Evolutionary conservation across 2,888 invertebrate genomes (phyloP).

Genomic region (Aethes cnicana): DNA sequence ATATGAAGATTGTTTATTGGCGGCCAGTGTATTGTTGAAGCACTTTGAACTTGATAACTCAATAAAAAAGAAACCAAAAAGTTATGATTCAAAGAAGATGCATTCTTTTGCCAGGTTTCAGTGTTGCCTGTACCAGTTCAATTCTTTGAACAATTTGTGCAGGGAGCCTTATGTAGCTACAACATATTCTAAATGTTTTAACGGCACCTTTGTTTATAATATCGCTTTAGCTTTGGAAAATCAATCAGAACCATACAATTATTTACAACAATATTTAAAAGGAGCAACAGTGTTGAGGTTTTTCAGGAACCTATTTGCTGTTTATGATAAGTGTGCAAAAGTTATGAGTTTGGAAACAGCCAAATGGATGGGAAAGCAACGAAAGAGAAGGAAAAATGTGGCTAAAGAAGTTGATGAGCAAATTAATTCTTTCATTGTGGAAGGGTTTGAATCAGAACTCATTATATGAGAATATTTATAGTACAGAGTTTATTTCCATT

Average conservation of each 20-base stretch:
- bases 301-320: constrained; percentile 59
- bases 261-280: constrained; percentile 76
- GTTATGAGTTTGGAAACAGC: constrained; percentile 53
- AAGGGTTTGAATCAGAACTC: constrained; percentile 73
- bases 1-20: constrained; percentile 81
- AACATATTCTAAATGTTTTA: constrained; percentile 84
- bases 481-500: no score
- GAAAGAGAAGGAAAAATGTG: constrained; percentile 49
- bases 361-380: constrained; percentile 46
- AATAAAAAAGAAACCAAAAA: constrained; percentile 76
- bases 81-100: constrained; percentile 80
- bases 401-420: constrained; percentile 43
- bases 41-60: constrained; percentile 83
- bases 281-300: constrained; percentile 62
- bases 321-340: constrained; percentile 48
- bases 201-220: constrained; percentile 90
- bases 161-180: constrained; percentile 81
- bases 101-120: constrained; percentile 87
- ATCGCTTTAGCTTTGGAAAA: constrained; percentile 83
- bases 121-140: constrained; percentile 81
- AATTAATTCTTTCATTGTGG: constrained; percentile 56
- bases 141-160: constrained; percentile 85
- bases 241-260: constrained; percentile 77
- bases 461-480: constrained; percentile 40
- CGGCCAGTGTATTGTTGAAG: constrained; percentile 80